Conservation (phyloP, 2,113 vertebrate genomes). For the Erythrocercus mccallii region DNA sequence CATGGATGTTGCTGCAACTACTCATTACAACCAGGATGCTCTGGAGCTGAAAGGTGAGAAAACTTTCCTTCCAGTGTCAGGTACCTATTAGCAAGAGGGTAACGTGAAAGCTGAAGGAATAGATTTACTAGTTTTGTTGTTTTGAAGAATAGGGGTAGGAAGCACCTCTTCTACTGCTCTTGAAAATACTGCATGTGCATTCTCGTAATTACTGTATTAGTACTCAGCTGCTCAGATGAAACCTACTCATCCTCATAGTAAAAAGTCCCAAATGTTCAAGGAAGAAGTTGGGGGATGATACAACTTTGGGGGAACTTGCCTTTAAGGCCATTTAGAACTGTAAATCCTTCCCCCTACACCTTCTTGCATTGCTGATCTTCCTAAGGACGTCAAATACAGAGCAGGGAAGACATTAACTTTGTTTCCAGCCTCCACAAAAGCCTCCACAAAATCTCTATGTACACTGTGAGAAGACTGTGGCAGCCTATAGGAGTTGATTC, state of each 20-base stretch:
- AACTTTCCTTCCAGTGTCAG: background rate
- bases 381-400: background rate
- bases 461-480: background rate
- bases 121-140: background rate
- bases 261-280: background rate
- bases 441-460: rapidly evolving
- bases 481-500: background rate
- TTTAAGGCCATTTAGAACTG: background rate
- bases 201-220: background rate
- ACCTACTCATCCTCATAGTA: rapidly evolving
- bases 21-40: background rate
- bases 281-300: rapidly evolving
- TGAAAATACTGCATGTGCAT: background rate
- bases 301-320: background rate
- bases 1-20: background rate
- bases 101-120: background rate
- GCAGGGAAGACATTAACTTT: background rate
- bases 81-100: background rate
- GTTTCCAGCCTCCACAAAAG: background rate
- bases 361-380: background rate
- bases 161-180: background rate
- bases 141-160: background rate
- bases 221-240: background rate
- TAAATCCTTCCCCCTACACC: background rate
- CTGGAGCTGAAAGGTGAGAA: background rate